Percentiles rank a stretch among this genome's conserved stretches.
Conservation (phyloP, 2,797 vertebrate genomes). For the Clarias platycephalus region DNA sequence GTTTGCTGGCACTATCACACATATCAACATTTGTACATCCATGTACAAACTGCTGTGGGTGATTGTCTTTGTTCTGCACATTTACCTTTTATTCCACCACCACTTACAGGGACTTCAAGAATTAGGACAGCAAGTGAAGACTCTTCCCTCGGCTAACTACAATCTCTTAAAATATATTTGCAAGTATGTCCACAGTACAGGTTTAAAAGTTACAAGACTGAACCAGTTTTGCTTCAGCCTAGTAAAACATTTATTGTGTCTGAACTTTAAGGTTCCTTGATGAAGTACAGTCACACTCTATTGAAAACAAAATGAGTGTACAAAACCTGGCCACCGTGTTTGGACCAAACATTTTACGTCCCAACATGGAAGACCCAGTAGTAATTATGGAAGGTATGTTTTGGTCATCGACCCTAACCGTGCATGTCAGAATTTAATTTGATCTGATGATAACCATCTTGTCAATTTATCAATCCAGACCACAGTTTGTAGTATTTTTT, state of each 20-base stretch:
- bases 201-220: background rate
- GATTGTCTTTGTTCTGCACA: background rate
- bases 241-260: background rate
- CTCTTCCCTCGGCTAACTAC: constrained; percentile 91
- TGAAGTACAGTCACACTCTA: constrained; percentile 92
- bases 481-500: background rate
- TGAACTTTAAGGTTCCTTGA: constrained; percentile 83
- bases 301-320: constrained; percentile 94
- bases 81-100: background rate
- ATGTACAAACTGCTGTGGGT: background rate
- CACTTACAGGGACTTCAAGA: constrained; percentile 85
- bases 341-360: constrained; percentile 93
- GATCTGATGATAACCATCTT: background rate
- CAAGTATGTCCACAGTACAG: constrained; percentile 79
- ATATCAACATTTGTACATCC: too few relatives aligned
- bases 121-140: constrained; percentile 85
- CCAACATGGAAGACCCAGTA: constrained; percentile 90
- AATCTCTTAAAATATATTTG: constrained; percentile 96
- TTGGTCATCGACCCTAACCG: background rate
- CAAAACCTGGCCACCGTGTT: constrained; percentile 96
- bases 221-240: background rate
- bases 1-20: background rate
- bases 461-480: background rate
- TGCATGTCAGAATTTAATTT: background rate
- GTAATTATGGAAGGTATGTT: constrained; percentile 91